Conservation (phyloP, 2,797 vertebrate genomes). For the Falco rusticolus region DNA sequence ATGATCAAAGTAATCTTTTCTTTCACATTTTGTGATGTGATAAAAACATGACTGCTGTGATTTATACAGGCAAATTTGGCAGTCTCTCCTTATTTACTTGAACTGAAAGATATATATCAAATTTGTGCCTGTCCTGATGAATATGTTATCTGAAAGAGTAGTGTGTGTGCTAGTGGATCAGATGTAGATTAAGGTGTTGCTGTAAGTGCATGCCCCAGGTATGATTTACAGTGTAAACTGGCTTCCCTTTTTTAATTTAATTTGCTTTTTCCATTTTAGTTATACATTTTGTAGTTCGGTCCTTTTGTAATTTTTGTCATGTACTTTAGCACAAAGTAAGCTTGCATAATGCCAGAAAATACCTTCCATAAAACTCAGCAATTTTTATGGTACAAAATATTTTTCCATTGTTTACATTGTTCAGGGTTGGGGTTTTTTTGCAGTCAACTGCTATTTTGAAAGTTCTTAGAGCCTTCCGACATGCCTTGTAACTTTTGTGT, state of each 20-base stretch:
- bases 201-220: not conserved
- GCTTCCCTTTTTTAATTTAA: not conserved
- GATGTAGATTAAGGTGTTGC: not conserved
- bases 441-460: not conserved
- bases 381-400: not conserved
- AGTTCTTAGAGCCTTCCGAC: not conserved
- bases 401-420: not conserved
- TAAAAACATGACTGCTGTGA: conserved; percentile 51
- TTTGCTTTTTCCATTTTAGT: not conserved
- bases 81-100: conserved; percentile 31
- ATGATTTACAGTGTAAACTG: not conserved
- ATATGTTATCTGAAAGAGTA: not conserved
- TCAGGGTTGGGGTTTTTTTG: not conserved
- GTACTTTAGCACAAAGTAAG: not conserved
- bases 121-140: not conserved
- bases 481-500: not conserved
- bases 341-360: not conserved
- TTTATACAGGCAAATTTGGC: conserved; percentile 58
- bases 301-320: not conserved
- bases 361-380: not conserved
- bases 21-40: not conserved
- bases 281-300: not conserved
- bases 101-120: conserved; percentile 37
- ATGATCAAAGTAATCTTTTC: not conserved
- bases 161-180: not conserved